A percentile compares a stretch with the other conserved stretches of the same genome.
Evolutionary conservation across 2,113 vertebrate genomes (phyloP).

Genomic region (Phyllostomus discolor): DNA sequence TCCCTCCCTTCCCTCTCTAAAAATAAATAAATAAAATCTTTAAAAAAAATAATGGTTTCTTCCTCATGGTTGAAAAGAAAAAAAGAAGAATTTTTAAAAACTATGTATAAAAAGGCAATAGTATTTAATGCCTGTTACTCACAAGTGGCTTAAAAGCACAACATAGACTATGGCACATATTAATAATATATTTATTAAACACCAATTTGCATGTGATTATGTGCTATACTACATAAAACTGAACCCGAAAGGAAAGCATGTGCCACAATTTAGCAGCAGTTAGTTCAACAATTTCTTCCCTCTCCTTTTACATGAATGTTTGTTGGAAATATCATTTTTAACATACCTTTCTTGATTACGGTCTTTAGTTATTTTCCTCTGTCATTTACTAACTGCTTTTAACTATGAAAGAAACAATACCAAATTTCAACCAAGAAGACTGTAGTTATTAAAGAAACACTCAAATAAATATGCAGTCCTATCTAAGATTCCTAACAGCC

Average conservation of each 20-base stretch:
- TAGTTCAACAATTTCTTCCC: background rate
- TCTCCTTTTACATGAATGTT: background rate
- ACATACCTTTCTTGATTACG: background rate
- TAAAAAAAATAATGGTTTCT: no score
- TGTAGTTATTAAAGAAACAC: background rate
- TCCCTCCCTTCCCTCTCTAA: no score
- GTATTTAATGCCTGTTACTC: background rate
- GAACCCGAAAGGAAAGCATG: background rate
- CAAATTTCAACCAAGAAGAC: slow-evolving; percentile 30
- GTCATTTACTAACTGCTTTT: background rate
- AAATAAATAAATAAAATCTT: no score
- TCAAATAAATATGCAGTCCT: background rate
- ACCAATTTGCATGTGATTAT: background rate
- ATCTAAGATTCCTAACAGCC: background rate
- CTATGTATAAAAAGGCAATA: background rate
- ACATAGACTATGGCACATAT: background rate
- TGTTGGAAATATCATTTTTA: background rate
- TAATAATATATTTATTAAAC: slow-evolving; percentile 32
- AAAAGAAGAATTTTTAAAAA: background rate
- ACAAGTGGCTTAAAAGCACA: background rate
- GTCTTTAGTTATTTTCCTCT: background rate
- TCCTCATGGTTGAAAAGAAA: no score
- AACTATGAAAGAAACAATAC: background rate
- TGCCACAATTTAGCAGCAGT: background rate
- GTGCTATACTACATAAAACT: background rate